Evolutionary conservation across 2,888 invertebrate genomes (phyloP).

Genomic region (Anticlea derivata): DNA sequence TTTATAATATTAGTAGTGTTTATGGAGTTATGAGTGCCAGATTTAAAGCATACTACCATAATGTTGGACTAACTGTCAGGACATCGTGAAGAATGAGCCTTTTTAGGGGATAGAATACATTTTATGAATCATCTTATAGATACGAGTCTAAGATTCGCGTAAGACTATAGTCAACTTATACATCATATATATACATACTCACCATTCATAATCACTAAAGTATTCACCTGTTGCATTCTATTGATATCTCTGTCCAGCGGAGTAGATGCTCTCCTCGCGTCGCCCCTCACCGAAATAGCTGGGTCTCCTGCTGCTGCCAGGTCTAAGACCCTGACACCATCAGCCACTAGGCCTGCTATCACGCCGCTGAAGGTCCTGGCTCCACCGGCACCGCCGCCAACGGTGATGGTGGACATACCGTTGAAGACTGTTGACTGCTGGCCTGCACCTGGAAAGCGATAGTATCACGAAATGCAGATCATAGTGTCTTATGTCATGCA

Average conservation of each 20-base stretch:
- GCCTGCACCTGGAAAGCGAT: slow-evolving; percentile 84
- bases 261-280: slow-evolving; percentile 90
- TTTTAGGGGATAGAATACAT: too few relatives aligned
- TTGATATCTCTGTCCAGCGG: slow-evolving; percentile 91
- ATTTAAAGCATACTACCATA: too few relatives aligned
- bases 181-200: too few relatives aligned
- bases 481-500: neutral
- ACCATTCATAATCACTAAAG: too few relatives aligned
- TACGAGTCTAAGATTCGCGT: too few relatives aligned
- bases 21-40: too few relatives aligned
- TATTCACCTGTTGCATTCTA: slow-evolving; percentile 96
- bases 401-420: slow-evolving; percentile 93
- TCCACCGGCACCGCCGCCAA: slow-evolving; percentile 90
- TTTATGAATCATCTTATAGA: too few relatives aligned
- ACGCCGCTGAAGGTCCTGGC: slow-evolving; percentile 93
- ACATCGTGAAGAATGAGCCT: too few relatives aligned
- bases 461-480: neutral
- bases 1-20: too few relatives aligned
- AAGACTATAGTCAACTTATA: too few relatives aligned
- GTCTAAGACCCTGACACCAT: slow-evolving; percentile 93
- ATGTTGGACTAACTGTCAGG: too few relatives aligned
- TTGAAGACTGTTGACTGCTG: slow-evolving; percentile 95
- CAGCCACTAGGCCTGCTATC: slow-evolving; percentile 94
- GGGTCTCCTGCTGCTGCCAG: slow-evolving; percentile 93
- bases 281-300: slow-evolving; percentile 90